phyloP scores from a whole-genome alignment of 2,888 invertebrate genomes.

The Tenthredo mesomela region DNA sequence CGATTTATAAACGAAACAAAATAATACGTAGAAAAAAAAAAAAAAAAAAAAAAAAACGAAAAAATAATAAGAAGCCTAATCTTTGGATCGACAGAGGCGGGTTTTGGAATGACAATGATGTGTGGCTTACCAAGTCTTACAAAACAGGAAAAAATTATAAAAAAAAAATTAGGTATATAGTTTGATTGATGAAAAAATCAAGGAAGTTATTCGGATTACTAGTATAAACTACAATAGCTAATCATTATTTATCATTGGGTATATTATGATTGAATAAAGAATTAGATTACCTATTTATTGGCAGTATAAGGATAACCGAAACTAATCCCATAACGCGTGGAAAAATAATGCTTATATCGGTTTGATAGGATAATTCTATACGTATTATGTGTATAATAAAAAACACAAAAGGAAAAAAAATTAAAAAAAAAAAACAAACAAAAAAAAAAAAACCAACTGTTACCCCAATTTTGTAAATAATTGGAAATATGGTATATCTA shows the following conservation, averaged over 20 bases:
- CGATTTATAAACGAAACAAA: conserved; percentile 5
- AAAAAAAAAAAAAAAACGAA: background rate
- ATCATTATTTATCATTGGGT: background rate
- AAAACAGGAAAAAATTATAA: background rate
- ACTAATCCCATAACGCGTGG: background rate
- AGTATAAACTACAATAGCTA: background rate
- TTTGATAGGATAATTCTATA: background rate
- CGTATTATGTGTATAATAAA: background rate
- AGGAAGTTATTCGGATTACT: conserved; percentile 33
- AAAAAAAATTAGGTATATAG: background rate
- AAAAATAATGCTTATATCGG: conserved; percentile 3
- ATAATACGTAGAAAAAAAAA: background rate
- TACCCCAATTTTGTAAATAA: conserved; percentile 3
- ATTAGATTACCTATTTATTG: conserved; percentile 23
- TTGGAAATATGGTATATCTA: conserved; percentile 27
- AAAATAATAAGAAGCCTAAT: background rate
- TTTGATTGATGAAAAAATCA: conserved; percentile 11
- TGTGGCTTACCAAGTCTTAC: conserved; percentile 7
- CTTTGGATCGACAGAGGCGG: conserved; percentile 30
- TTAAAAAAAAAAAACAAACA: background rate
- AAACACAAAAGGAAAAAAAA: background rate
- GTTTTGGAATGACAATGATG: conserved; percentile 38
- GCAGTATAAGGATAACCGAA: background rate
- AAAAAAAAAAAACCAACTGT: background rate
- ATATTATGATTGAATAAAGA: background rate